Evolutionary conservation across 2,888 invertebrate species (phyloP).

Genomic region (Notocelia uddmanniana): DNA sequence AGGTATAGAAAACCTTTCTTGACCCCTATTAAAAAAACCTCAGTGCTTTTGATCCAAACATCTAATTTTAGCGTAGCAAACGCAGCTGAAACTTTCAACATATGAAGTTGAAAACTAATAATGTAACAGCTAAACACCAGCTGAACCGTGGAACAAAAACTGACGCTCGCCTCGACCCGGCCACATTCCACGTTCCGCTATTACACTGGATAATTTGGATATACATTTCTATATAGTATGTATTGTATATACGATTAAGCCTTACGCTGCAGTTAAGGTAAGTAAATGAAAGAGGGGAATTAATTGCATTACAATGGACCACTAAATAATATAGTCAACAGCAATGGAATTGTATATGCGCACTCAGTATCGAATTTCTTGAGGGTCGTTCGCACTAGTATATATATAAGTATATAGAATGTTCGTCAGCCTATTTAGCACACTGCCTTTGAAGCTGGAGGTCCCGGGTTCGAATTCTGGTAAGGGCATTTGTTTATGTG

Average conservation of each 20-base stretch:
- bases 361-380: too few relatives aligned
- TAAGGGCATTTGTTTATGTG: too few relatives aligned
- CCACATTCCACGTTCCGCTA: constrained; percentile 54
- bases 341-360: too few relatives aligned
- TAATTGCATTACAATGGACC: background rate
- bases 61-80: constrained; percentile 65
- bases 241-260: background rate
- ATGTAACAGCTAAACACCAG: constrained; percentile 70
- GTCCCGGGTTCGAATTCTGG: too few relatives aligned
- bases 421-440: too few relatives aligned
- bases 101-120: constrained; percentile 77
- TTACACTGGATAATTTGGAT: constrained; percentile 45
- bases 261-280: background rate
- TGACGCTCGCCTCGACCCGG: constrained; percentile 50
- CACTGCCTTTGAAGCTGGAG: too few relatives aligned
- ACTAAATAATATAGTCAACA: background rate
- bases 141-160: constrained; percentile 68
- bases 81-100: constrained; percentile 71
- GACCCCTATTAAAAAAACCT: constrained; percentile 52
- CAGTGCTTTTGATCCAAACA: constrained; percentile 59
- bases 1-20: background rate
- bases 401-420: too few relatives aligned
- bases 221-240: background rate
- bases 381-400: too few relatives aligned
- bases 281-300: background rate